Percentiles rank a stretch among this genome's conserved stretches.
These are phyloP conservation scores for Sarcophaga bullata DNA, from an alignment of 1,140 invertebrate genomes.

Conservation along the genomic window DNA sequence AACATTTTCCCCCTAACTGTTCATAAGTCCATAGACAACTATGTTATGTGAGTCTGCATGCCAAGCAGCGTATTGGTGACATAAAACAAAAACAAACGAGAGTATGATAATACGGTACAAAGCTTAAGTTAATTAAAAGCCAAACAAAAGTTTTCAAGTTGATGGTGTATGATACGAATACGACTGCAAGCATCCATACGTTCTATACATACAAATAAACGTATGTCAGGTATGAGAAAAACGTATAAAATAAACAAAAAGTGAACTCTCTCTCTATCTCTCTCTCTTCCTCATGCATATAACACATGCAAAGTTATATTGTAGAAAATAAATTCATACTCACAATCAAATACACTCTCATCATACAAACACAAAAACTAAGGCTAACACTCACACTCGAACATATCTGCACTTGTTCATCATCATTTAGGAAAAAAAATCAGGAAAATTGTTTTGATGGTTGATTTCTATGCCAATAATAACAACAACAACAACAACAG, in stretches of 20 bases:
- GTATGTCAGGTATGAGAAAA: not conserved
- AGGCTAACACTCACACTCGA: not conserved
- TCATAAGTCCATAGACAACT: no score
- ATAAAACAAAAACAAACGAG: not conserved
- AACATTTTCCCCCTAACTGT: no score
- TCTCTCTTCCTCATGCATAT: not conserved
- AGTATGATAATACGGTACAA: not conserved
- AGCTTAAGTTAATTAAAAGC: conserved; percentile 26
- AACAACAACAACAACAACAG: not conserved
- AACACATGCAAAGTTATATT: not conserved
- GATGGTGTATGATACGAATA: not conserved
- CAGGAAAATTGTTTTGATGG: not conserved
- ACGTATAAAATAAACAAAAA: no score
- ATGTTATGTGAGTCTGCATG: no score
- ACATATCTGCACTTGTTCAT: not conserved
- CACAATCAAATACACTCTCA: not conserved
- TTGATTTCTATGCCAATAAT: not conserved
- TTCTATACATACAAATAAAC: not conserved
- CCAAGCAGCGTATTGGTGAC: not conserved
- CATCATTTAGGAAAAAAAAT: not conserved
- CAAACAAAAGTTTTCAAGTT: conserved; percentile 3
- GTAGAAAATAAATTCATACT: not conserved
- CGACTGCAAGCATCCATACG: no score
- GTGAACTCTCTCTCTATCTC: no score
- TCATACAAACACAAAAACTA: no score